Base-by-base conservation (phyloP, 2,113 vertebrate genomes). In the Pogona vitticeps region DNA sequence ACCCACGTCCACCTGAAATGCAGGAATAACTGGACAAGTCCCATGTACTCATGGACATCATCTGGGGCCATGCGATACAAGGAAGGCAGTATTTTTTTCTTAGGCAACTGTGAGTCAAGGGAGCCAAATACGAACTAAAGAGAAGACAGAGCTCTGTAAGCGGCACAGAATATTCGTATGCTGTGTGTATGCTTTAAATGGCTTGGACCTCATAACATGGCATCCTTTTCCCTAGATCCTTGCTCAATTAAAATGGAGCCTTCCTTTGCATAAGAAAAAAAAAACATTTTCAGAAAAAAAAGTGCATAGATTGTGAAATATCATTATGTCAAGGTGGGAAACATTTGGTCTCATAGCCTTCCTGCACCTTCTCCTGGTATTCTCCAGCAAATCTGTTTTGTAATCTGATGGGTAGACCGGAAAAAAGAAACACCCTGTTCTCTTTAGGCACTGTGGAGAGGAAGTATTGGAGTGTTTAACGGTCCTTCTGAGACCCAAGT, bases 1-100 rank as follows among this genome's bases (percentile, higher is more conserved):
- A 84, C 42, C 83, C 73, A 84, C 17, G 59, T 76, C 83, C 73
- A 84, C 10, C 9, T 52, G 31, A 84, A 84, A 67, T 84, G 61
- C 6, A 65, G 6, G 33, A 76, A 31, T 52, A 84, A 52, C 7
- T 38, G 59, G 13, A 84, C 59, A 1, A 77, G 46, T 18, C 83
- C 83, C 21, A 6, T 52, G 42, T 65, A 76, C 13, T 84, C 38
- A n/a, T 76, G 61, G 73, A 46, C 21, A 2, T 65, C 20, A 76
- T 65, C 46, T 3, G 72, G 82, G 14, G 73, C 71, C 71, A 84
- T 84, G 36, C 40, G 71, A n/a, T 76, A 84, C 38, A 84, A 59
- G 31, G 7, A 67, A 76, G 40, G 12, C 14, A 52, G 65, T 15
- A 52, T 2, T 6, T 12, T 36, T 28, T 65, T 46, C 6, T 46